Percentiles rank a stretch among this genome's conserved stretches.
phyloP scores from a whole-genome alignment of 2,113 vertebrate genomes.

The Leptosomus discolor region DNA sequence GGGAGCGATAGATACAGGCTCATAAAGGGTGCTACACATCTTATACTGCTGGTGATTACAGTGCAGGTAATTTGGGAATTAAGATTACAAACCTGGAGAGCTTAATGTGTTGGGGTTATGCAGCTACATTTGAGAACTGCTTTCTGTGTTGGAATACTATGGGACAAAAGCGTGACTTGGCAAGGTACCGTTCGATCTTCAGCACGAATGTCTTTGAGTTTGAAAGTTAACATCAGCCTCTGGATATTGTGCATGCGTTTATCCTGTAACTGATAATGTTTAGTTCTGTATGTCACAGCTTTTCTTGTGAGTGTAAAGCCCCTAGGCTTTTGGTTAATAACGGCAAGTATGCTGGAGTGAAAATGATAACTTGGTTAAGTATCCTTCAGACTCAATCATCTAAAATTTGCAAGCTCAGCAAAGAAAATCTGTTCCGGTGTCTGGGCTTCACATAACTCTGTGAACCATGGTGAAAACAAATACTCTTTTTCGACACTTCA shows the following conservation, averaged over 20 bases:
- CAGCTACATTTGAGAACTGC: not conserved
- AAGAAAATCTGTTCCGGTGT: not conserved
- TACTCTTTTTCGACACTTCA: not conserved
- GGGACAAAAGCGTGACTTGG: not conserved
- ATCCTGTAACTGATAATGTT: not conserved
- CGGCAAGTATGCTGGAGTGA: not conserved
- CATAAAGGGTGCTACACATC: not conserved
- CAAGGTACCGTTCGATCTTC: not conserved
- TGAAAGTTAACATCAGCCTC: not conserved
- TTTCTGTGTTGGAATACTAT: not conserved
- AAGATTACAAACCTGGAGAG: not conserved
- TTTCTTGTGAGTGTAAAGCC: not conserved
- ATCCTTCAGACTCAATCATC: not conserved
- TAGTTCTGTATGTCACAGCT: not conserved
- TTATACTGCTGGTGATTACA: not conserved
- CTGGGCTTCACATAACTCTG: not conserved
- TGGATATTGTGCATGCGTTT: not conserved
- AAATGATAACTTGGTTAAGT: not conserved
- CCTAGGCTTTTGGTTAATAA: not conserved
- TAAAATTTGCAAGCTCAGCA: not conserved
- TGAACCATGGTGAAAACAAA: not conserved
- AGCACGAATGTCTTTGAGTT: not conserved
- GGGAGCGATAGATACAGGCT: not conserved
- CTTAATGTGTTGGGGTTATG: not conserved
- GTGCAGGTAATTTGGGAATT: not conserved